Conservation (phyloP, 2,797 vertebrate species). For the Enteromius trimaculatus region DNA sequence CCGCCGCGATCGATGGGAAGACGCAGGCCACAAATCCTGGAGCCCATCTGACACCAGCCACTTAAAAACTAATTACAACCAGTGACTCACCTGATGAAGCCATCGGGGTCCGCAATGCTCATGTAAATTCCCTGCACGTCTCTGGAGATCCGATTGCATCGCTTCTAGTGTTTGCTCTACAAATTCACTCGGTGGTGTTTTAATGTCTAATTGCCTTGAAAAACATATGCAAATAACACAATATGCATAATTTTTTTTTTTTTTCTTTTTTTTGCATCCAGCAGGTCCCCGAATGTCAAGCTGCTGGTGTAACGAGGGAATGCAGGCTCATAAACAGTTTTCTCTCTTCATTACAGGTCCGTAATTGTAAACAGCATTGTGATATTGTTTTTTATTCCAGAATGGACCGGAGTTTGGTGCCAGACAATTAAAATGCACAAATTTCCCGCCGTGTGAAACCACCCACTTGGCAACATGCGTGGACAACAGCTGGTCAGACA, state of each 20-base stretch:
- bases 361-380: background rate
- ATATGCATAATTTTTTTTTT: background rate
- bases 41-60: background rate
- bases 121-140: background rate
- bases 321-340: background rate
- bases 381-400: background rate
- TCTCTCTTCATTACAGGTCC: background rate
- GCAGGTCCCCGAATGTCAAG: background rate
- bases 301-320: background rate
- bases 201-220: constrained; percentile 10
- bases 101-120: background rate
- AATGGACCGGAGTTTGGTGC: background rate
- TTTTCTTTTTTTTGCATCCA: background rate
- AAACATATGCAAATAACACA: constrained; percentile 10
- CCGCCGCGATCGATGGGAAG: background rate
- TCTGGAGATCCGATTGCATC: background rate
- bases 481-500: constrained; percentile 20
- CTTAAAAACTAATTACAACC: background rate
- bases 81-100: constrained; percentile 7
- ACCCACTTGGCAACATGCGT: background rate
- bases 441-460: background rate
- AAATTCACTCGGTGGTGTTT: constrained; percentile 9
- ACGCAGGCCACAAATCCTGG: background rate
- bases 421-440: constrained; percentile 6
- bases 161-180: constrained; percentile 1